Conservation (phyloP, 2,888 invertebrate genomes). For the Dolichopus griseipennis region DNA sequence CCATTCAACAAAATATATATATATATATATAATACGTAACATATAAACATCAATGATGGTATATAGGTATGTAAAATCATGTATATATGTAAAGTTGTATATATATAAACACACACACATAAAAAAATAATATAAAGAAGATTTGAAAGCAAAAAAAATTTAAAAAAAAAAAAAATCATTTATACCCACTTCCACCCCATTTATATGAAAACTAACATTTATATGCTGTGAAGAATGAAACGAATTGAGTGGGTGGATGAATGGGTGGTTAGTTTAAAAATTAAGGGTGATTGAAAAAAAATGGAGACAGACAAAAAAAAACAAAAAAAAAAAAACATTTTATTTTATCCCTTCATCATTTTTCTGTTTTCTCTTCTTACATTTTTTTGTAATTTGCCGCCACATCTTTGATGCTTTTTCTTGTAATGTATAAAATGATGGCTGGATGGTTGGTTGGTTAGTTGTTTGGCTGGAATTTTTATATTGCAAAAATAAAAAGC, state of each 20-base stretch:
- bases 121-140: neutral
- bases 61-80: too few species aligned
- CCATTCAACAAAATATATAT: neutral
- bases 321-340: neutral
- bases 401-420: neutral
- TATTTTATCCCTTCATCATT: neutral
- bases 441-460: neutral
- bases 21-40: neutral
- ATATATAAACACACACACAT: neutral
- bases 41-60: too few species aligned
- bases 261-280: too few species aligned
- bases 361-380: neutral
- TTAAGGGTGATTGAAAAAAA: neutral
- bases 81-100: neutral
- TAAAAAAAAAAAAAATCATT: too few species aligned
- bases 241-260: too few species aligned
- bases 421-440: neutral
- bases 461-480: neutral
- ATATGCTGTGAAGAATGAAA: too few species aligned
- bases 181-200: too few species aligned
- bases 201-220: too few species aligned
- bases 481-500: neutral
- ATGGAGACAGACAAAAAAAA: slow-evolving; percentile 1
- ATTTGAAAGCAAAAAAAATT: neutral
- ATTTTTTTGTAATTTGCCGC: neutral